Evolutionary conservation across 2,888 invertebrate species (phyloP), one percentile per base, ranked within the genome.

Genomic region (Heliconius ismenius): DNA sequence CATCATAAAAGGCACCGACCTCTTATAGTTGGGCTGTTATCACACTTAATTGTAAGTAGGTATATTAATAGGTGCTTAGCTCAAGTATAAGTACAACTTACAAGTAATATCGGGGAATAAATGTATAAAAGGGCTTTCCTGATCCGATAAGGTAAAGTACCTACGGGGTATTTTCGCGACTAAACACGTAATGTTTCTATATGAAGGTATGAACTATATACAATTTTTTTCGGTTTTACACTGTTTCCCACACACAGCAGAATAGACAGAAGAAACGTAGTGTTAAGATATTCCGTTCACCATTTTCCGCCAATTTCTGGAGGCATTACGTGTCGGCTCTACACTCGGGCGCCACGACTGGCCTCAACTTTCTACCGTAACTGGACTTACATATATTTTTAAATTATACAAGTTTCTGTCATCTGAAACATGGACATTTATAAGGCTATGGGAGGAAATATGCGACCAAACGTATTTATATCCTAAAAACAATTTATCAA

Each of bases 121-220:
- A 39, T 15, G 7, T 43, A 65, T 36, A 15, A 32, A 64, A 36
- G 3, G 13, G 65, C 15, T 39, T 67, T 67, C 67, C 67, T 67
- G 67, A 67, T 67, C 39, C n/a, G 67, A 39, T 67, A 67, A 36
- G 24, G 67, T 13, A 65, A 65, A 24, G 15, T 65, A 65, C 4
- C 7, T 49, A 49, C 18, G 6, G 39, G 65, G 65, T 65, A 39
- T n/a, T 36, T 65, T n/a, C 24, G 15, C 39, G 24, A 39, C 15
- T 18, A 43, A 39, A 43, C 39, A 43, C 39, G 39, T 43, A 11
- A 67, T 26, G 39, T 67, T 67, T 67, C 2, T 24, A 39, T 15
- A 43, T 67, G 39, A 7, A 15, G 32, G 32, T 32, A 32, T 32
- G 32, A 6, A 32, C 36, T 21, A 64, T n/a, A n/a, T n/a, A n/a